Evolutionary conservation across 37 sponge, comb jelly and placozoan genomes (phyloP).

Genomic region (Trichoplax adhaerens): DNA sequence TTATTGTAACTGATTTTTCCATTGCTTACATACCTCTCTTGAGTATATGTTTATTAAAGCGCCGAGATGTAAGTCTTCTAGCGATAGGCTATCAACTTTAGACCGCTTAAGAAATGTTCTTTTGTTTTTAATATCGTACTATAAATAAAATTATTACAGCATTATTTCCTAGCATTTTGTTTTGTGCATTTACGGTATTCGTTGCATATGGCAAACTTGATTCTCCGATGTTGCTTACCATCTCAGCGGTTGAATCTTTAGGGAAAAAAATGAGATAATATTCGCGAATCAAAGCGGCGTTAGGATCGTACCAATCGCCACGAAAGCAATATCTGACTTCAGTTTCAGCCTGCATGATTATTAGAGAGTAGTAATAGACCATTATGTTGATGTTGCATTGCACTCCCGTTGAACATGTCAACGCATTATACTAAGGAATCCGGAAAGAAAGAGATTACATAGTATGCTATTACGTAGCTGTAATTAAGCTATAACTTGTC

Average conservation of each 20-base stretch:
- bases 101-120: conserved; percentile 72
- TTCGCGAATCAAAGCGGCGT: conserved; percentile 64
- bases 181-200: background rate
- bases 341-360: background rate
- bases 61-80: conserved; percentile 65
- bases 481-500: too few relatives aligned
- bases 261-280: conserved; percentile 78
- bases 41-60: conserved; percentile 71
- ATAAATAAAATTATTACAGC: conserved; percentile 1
- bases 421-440: too few relatives aligned
- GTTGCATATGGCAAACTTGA: too few relatives aligned
- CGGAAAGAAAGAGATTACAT: too few relatives aligned
- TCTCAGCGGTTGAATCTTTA: conserved; percentile 60
- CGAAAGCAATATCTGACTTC: conserved; percentile 53
- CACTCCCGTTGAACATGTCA: too few relatives aligned
- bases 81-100: conserved; percentile 25
- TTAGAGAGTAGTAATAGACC: too few relatives aligned
- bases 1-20: too few relatives aligned
- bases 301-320: conserved; percentile 88
- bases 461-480: too few relatives aligned
- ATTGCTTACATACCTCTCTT: too few relatives aligned
- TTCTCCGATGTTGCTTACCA: conserved; percentile 42
- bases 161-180: background rate
- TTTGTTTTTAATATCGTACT: conserved; percentile 1
- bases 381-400: too few relatives aligned